Base-by-base conservation (phyloP, 2,797 vertebrate species). In the Prunella strophiata region DNA sequence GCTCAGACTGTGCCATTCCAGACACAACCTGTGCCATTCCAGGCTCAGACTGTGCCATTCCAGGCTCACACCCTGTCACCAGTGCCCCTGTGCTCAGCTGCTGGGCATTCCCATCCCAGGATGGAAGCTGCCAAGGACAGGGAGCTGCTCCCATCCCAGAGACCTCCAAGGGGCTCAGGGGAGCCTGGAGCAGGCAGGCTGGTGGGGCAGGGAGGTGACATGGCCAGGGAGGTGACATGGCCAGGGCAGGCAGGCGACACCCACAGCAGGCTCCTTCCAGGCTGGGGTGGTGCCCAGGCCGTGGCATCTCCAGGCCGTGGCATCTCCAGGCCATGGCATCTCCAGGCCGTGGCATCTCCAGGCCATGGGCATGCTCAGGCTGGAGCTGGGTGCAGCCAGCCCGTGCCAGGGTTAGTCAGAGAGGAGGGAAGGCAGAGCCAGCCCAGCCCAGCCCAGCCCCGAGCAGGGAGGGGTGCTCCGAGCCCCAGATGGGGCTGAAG, bases 331-430 rank as follows among this genome's bases (percentile, higher is more conserved):
- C 50, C 2, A 1, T 52, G 51, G 11, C 59, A 42, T 42, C 42
- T 42, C 38, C 42, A 32, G 51, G 51, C 23, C 11, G 7, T 4
- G 4, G 4, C 34, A 30, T 30, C 54, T 32, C 48, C 74, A 34
- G 36, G 32, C 16, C 0, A 0, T 57, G 70, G 50, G 40, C 86
- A 65, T 1, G 5, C 42, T 71, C 25, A 8, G 2, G 5, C 54
- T 38, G 38, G 52, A 72, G 52, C 34, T 32, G 2, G 0, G 54
- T 11, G 11, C 1, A 3, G 45, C n/a, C n/a, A 22, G n/a, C 19
- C 40, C 2, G 11, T 4, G 10, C 26, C 88, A 58, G 34, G 42
- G 16, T 65, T 57, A 94, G 85, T 83, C 74, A 93, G 57, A 38
- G 67, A 1, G 34, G 52, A 78, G 62, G 26, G 52, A 77, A 55